Evolutionary conservation across 2,888 invertebrate species (phyloP).

Genomic region (Eristalis pertinax): DNA sequence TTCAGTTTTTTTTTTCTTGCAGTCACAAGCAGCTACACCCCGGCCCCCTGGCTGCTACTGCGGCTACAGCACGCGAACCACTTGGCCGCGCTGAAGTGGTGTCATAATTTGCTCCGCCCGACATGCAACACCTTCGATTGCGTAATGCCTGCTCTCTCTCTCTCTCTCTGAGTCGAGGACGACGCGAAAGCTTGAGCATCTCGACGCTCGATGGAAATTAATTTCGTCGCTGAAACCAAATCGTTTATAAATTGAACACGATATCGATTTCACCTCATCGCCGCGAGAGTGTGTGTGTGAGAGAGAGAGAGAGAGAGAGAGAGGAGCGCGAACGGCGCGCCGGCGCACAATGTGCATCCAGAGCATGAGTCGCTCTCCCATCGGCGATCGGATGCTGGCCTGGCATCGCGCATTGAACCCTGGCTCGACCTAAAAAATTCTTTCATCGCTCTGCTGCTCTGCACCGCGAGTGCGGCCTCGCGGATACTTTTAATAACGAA

Average conservation of each 20-base stretch:
- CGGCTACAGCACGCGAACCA: constrained; percentile 47
- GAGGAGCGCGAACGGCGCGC: neutral
- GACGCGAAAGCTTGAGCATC: constrained; percentile 14
- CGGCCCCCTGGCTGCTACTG: constrained; percentile 17
- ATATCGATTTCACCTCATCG: constrained; percentile 57
- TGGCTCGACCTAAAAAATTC: constrained; percentile 66
- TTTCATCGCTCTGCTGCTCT: constrained; percentile 12
- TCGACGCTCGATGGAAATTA: constrained; percentile 46
- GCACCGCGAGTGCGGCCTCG: constrained; percentile 40
- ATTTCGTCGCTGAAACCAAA: constrained; percentile 66
- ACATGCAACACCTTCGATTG: constrained; percentile 65
- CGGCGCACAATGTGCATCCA: constrained; percentile 50
- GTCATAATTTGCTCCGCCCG: constrained; percentile 61
- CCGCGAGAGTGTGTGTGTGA: constrained; percentile 27
- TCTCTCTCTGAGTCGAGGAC: neutral
- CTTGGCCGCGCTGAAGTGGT: constrained; percentile 53
- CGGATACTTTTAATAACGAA: constrained; percentile 73
- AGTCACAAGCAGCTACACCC: neutral
- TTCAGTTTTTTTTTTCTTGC: no score
- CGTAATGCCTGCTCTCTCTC: constrained; percentile 37
- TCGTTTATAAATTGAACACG: constrained; percentile 65
- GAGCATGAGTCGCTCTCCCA: constrained; percentile 42
- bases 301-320: neutral
- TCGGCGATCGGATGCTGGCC: constrained; percentile 16
- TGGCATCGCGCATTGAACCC: constrained; percentile 58